Evolutionary conservation across 2,113 vertebrate species (phyloP).

Genomic region (Bubalus kerabau): DNA sequence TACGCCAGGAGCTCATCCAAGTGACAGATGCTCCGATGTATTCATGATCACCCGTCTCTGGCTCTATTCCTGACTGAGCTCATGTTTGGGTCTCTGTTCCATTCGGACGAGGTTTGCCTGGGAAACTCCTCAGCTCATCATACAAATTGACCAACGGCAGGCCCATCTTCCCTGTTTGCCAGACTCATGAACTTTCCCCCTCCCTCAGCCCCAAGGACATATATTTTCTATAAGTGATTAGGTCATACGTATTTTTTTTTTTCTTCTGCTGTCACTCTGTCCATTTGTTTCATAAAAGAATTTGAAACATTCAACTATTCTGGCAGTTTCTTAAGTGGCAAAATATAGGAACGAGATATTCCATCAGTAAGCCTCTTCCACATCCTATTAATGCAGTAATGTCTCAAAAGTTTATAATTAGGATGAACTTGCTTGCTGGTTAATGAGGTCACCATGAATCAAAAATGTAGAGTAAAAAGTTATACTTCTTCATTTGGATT

Average conservation of each 20-base stretch:
- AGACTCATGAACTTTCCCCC: neutral
- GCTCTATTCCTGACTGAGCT: constrained; percentile 9
- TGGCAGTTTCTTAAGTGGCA: constrained; percentile 31
- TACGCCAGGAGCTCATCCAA: constrained; percentile 44
- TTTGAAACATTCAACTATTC: constrained; percentile 19
- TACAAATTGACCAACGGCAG: neutral
- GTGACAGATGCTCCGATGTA: constrained; percentile 49
- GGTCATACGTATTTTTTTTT: neutral
- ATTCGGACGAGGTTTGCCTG: neutral
- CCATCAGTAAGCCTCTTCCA: constrained; percentile 9
- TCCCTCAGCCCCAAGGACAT: neutral
- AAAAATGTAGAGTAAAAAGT: constrained; percentile 41
- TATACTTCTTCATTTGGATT: constrained; percentile 44
- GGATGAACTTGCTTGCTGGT: constrained; percentile 56
- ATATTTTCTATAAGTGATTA: neutral
- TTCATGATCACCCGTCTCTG: constrained; percentile 32
- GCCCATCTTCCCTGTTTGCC: neutral
- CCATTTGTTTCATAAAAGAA: constrained; percentile 13
- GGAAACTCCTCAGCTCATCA: neutral
- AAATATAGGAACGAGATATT: constrained; percentile 41
- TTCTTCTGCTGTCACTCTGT: neutral
- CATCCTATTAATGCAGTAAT: neutral
- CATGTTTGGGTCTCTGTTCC: neutral
- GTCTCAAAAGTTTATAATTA: constrained; percentile 55
- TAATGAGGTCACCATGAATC: constrained; percentile 62